Conservation (phyloP, 2,888 invertebrate species). For the Dinocampus coccinellae region DNA sequence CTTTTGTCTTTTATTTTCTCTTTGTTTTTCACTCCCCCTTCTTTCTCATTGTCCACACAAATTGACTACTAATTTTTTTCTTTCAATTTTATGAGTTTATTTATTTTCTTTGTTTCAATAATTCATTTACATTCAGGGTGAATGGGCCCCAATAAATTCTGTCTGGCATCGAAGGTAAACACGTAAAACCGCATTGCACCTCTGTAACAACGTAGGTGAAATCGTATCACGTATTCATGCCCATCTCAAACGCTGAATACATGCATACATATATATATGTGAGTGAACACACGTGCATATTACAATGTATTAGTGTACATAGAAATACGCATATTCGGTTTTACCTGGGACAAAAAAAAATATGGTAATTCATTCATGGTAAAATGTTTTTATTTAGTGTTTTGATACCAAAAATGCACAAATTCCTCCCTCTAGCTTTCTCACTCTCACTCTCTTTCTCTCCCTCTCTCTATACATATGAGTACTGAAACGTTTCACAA, state of each 20-base stretch:
- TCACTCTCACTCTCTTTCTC: too few species aligned
- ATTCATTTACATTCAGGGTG: background rate
- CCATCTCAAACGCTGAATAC: constrained; percentile 6
- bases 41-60: background rate
- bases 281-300: constrained; percentile 9
- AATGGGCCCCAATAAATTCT: background rate
- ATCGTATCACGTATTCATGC: constrained; percentile 11
- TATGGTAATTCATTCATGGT: constrained; percentile 57
- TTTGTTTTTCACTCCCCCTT: background rate
- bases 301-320: background rate
- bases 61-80: background rate
- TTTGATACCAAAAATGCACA: constrained; percentile 44
- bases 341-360: constrained; percentile 43
- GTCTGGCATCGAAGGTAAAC: constrained; percentile 16
- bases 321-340: background rate
- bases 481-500: constrained; percentile 44
- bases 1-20: too few species aligned
- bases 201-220: constrained; percentile 15
- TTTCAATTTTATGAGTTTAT: background rate
- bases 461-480: too few species aligned
- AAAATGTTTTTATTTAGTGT: constrained; percentile 54
- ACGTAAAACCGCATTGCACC: background rate
- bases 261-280: constrained; percentile 7
- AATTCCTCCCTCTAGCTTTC: too few species aligned
- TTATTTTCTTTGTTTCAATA: background rate